phyloP scores from a whole-genome alignment of 2,888 invertebrate genomes.

The Scaptomyza polygonia region DNA sequence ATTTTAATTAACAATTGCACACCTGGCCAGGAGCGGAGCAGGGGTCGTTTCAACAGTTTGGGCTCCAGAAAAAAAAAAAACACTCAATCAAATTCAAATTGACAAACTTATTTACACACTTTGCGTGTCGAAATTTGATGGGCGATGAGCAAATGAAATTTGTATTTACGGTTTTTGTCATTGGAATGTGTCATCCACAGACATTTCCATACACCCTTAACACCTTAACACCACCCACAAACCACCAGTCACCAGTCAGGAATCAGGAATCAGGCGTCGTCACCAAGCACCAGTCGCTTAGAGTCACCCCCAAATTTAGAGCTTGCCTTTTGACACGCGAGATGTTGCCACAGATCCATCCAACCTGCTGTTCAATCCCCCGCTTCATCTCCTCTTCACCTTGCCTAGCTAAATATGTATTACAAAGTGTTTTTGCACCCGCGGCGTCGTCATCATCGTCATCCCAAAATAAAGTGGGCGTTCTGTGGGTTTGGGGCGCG shows the following conservation, averaged over 20 bases:
- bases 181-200: slow-evolving; percentile 84
- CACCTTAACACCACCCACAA: slow-evolving; percentile 26
- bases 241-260: slow-evolving; percentile 17
- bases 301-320: slow-evolving; percentile 46
- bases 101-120: slow-evolving; percentile 74
- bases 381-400: slow-evolving; percentile 27
- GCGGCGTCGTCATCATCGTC: slow-evolving; percentile 36
- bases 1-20: slow-evolving; percentile 69
- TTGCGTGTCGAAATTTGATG: slow-evolving; percentile 70
- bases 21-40: slow-evolving; percentile 43
- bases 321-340: slow-evolving; percentile 56
- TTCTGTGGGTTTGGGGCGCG: slow-evolving; percentile 55
- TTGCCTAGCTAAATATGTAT: slow-evolving; percentile 62
- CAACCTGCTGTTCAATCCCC: background rate
- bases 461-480: slow-evolving; percentile 59
- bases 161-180: slow-evolving; percentile 81
- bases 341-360: slow-evolving; percentile 55
- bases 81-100: slow-evolving; percentile 69
- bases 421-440: slow-evolving; percentile 78
- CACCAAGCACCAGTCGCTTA: slow-evolving; percentile 22
- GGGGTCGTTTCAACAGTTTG: background rate
- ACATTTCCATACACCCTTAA: slow-evolving; percentile 62
- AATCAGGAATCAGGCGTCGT: slow-evolving; percentile 31
- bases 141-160: slow-evolving; percentile 81
- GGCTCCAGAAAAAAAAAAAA: background rate